These are phyloP conservation scores for Myiotriccus ornatus DNA, from an alignment of 2,797 vertebrate genomes.

Conservation along the genomic window DNA sequence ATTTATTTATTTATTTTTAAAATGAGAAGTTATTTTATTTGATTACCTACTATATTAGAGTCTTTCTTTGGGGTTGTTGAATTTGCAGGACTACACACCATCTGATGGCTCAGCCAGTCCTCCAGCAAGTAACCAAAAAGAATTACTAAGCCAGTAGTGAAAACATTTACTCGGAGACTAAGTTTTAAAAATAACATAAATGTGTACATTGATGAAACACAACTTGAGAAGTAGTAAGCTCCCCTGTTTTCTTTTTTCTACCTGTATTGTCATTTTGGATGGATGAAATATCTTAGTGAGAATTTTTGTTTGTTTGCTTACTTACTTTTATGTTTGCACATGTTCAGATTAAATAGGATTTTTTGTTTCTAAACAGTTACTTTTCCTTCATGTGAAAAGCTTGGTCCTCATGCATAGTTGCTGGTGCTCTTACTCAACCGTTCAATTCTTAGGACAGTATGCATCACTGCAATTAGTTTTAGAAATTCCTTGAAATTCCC, in stretches of 20 bases:
- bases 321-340: background rate
- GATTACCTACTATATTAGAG: background rate
- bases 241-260: background rate
- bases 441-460: background rate
- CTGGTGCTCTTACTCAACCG: background rate
- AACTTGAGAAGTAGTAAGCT: background rate
- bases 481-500: background rate
- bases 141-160: background rate
- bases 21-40: background rate
- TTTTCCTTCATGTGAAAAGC: accelerated
- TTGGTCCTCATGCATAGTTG: background rate
- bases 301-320: background rate
- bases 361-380: background rate
- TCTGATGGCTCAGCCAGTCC: background rate
- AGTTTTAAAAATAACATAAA: background rate
- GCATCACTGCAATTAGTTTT: background rate
- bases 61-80: background rate
- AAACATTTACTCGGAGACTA: background rate
- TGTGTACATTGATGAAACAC: background rate
- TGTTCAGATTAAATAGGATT: background rate
- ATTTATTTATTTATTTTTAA: background rate
- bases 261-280: background rate
- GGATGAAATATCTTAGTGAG: background rate
- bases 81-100: background rate
- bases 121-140: background rate